Percentiles rank a stretch among this genome's conserved stretches.
These are phyloP conservation scores for Sinocyclocheilus grahami DNA, from an alignment of 2,113 vertebrate species.

Conservation along the genomic window DNA sequence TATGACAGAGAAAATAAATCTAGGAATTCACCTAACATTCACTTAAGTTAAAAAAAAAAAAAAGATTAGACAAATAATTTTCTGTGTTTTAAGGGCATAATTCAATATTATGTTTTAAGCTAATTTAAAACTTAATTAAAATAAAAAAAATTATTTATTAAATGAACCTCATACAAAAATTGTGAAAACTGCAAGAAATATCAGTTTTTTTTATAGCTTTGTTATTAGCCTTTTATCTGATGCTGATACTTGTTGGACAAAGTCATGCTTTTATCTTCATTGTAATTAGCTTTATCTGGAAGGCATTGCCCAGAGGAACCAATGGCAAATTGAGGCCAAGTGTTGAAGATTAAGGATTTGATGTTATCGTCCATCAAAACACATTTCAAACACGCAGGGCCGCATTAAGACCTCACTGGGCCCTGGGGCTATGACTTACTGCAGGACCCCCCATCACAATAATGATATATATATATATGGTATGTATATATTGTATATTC, in stretches of 20 bases:
- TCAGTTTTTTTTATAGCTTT: background rate
- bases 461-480: too few relatives aligned
- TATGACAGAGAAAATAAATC: too few relatives aligned
- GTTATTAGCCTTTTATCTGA: constrained; percentile 6
- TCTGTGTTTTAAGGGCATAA: background rate
- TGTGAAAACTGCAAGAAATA: background rate
- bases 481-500: too few relatives aligned
- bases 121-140: background rate
- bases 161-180: background rate
- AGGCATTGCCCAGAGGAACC: background rate
- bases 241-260: background rate
- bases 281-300: constrained; percentile 54
- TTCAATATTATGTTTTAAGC: background rate
- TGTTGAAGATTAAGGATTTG: constrained; percentile 44
- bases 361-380: constrained; percentile 52
- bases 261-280: constrained; percentile 30
- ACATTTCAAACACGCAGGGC: background rate
- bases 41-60: too few relatives aligned
- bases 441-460: too few relatives aligned
- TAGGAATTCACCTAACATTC: too few relatives aligned
- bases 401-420: too few relatives aligned
- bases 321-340: constrained; percentile 18
- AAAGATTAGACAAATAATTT: too few relatives aligned
- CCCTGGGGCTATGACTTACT: too few relatives aligned
- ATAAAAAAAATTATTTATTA: background rate